Evolutionary conservation across 2,797 vertebrate species (phyloP).

Genomic region (Coccyzus lansbergi): DNA sequence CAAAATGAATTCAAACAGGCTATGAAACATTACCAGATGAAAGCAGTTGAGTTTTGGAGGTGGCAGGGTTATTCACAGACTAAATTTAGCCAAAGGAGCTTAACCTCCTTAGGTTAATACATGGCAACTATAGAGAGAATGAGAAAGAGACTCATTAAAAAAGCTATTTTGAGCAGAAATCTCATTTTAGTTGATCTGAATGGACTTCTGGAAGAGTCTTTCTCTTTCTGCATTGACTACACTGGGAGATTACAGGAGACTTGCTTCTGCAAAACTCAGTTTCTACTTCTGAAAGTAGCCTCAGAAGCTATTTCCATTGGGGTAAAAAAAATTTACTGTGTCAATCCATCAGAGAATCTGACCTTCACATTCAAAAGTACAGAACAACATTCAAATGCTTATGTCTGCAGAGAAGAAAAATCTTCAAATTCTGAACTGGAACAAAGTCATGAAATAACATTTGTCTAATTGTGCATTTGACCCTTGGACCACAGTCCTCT

Average conservation of each 20-base stretch:
- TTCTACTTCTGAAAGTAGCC: not conserved
- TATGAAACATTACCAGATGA: conserved; percentile 23
- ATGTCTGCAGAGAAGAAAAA: not conserved
- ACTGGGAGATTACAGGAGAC: not conserved
- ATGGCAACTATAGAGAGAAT: not conserved
- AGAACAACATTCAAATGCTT: not conserved
- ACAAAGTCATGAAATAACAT: not conserved
- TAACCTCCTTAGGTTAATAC: conserved; percentile 32
- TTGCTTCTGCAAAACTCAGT: not conserved
- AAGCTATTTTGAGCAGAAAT: conserved; percentile 26
- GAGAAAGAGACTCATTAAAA: conserved; percentile 7
- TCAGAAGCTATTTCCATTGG: not conserved
- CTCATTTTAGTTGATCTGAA: not conserved
- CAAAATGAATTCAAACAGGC: conserved; percentile 20
- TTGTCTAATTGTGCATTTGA: not conserved
- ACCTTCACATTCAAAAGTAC: not conserved
- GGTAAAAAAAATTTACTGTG: not conserved
- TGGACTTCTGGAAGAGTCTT: not conserved
- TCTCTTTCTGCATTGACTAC: not conserved
- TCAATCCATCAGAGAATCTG: not conserved
- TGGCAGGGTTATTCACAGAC: conserved; percentile 36
- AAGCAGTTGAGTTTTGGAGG: conserved; percentile 16
- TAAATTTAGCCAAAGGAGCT: conserved; percentile 40
- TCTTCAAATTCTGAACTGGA: not conserved
- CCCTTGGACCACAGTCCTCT: not conserved